phyloP scores from a whole-genome alignment of 1,140 invertebrate species.

The Drosophila kanapiae region DNA sequence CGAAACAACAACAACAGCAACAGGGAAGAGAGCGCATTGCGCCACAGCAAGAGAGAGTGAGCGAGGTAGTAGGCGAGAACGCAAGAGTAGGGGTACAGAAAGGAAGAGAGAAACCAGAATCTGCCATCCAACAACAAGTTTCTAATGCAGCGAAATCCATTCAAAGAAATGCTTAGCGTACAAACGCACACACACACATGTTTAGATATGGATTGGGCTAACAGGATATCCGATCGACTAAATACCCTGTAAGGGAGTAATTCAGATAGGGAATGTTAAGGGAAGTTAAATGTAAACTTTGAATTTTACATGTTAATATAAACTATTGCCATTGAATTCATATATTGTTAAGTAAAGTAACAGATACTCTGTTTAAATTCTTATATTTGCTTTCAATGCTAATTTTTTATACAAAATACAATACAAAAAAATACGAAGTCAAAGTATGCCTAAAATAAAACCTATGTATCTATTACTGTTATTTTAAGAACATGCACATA shows the following conservation, averaged over 20 bases:
- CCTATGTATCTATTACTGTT: too few species aligned
- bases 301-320: too few species aligned
- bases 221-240: slow-evolving; percentile 13
- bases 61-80: slow-evolving; percentile 6
- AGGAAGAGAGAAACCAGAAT: slow-evolving; percentile 42
- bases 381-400: too few species aligned
- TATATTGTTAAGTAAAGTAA: too few species aligned
- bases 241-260: slow-evolving; percentile 12
- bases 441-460: too few species aligned
- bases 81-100: slow-evolving; percentile 12
- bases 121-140: slow-evolving; percentile 68
- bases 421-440: too few species aligned
- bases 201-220: slow-evolving; percentile 5
- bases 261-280: too few species aligned
- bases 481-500: too few species aligned
- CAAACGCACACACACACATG: slow-evolving; percentile 20
- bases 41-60: slow-evolving; percentile 13
- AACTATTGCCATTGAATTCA: too few species aligned
- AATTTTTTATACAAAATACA: too few species aligned
- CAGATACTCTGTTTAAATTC: too few species aligned
- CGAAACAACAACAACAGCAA: slow-evolving; percentile 35
- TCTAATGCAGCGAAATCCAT: slow-evolving; percentile 75
- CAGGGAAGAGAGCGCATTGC: slow-evolving; percentile 35
- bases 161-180: slow-evolving; percentile 69
- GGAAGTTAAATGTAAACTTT: too few species aligned